Evolutionary conservation across 1,140 invertebrate genomes (phyloP).

Genomic region (silkworm (Bombyx mori)): ASM3026992v2 NC_085122.1:10381001-10381500

Average conservation of each 20-base stretch:
- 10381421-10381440: not conserved
- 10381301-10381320: slow-evolving; percentile 80
- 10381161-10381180: not conserved
- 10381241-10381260: not conserved
- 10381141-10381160: not conserved
- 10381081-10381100: too few relatives aligned
- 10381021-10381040: too few relatives aligned
- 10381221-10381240: not conserved
- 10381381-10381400: slow-evolving; percentile 72
- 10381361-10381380: slow-evolving; percentile 74
- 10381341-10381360: slow-evolving; percentile 75
- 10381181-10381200: not conserved
- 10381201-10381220: not conserved
- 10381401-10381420: not conserved
- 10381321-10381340: slow-evolving; percentile 79
- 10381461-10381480: too few relatives aligned
- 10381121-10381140: not conserved
- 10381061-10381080: too few relatives aligned
- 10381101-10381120: too few relatives aligned
- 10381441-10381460: too few relatives aligned
- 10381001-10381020: too few relatives aligned
- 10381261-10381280: slow-evolving; percentile 71
- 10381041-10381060: too few relatives aligned
- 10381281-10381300: slow-evolving; percentile 80
- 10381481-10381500: too few relatives aligned